Base-by-base conservation (phyloP, 1,140 invertebrate species). In the Ganaspis sp. region DNA sequence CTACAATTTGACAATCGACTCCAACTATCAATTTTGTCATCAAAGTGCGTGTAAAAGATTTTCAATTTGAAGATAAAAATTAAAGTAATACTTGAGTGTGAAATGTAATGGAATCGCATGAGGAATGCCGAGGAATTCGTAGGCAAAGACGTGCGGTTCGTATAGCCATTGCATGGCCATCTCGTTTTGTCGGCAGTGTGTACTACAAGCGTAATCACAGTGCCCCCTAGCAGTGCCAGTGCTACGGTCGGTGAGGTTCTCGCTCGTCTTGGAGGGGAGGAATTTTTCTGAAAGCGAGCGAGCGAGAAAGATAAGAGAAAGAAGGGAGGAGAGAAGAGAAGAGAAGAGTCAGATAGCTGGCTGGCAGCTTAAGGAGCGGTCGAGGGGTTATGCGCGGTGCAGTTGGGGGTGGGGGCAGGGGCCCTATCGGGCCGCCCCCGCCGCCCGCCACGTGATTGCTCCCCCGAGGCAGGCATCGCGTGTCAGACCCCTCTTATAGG, bases 401-500 rank as follows among this genome's bases (percentile, higher is more conserved):
- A 74, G 79, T 75, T 69, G 76, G 75, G 84, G 83, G 81, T 73
- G 70, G 84, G 84, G 78, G 80, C 81, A 84, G 69, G 73, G 49
- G 80, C 80, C 80, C 84, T 84, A 81, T 80, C 70, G 75, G 81
- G 82, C 87, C 88, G 85, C 89, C 89, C 89, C 87, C 89, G 87
- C 88, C 87, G 84, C 84, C 87, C 87, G 83, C 85, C 86, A 82
- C 86, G 82, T 88, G 89, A 90, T 90, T 89, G 85, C 89, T 87
- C 87, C 90, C 90, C 81, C 83, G 85, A 81, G 90, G 87, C 89
- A 84, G 81, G 89, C 88, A 91, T 90, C 89, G 89, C 90, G 89
- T 90, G 89, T 91, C 89, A 89, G 89, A 83, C 88, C 89, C 87
- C 89, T 87, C 88, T 90, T 87, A 86, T 53, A 72, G 75, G 69